Conservation (phyloP, 2,888 invertebrate species). For the Lysandra bellargus region DNA sequence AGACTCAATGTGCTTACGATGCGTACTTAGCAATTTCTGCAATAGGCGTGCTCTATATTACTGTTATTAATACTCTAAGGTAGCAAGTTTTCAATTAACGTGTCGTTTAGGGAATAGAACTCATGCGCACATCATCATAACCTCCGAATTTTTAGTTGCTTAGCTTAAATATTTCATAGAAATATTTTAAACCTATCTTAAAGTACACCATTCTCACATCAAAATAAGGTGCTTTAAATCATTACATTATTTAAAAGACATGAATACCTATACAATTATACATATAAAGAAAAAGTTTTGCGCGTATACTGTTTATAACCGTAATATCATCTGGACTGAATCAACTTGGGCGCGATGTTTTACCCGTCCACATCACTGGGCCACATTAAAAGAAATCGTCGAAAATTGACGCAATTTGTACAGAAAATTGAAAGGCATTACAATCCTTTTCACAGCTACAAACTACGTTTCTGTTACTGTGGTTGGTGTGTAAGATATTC, state of each 20-base stretch:
- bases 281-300: background rate
- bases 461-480: background rate
- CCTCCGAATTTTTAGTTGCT: background rate
- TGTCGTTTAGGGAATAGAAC: background rate
- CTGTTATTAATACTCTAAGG: background rate
- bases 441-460: background rate
- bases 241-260: background rate
- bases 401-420: background rate
- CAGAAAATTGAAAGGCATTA: too few relatives aligned
- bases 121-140: constrained; percentile 20
- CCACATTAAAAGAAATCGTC: background rate
- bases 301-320: background rate
- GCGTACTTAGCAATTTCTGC: too few relatives aligned
- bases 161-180: background rate
- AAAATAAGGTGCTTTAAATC: background rate
- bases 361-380: background rate
- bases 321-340: background rate
- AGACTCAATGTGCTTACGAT: too few relatives aligned
- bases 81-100: background rate
- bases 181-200: background rate
- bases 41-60: too few relatives aligned
- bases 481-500: background rate
- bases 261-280: too few relatives aligned
- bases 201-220: background rate
- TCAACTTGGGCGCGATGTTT: background rate